Base-by-base conservation (phyloP, 2,888 invertebrate species). In the Aradus depressus region DNA sequence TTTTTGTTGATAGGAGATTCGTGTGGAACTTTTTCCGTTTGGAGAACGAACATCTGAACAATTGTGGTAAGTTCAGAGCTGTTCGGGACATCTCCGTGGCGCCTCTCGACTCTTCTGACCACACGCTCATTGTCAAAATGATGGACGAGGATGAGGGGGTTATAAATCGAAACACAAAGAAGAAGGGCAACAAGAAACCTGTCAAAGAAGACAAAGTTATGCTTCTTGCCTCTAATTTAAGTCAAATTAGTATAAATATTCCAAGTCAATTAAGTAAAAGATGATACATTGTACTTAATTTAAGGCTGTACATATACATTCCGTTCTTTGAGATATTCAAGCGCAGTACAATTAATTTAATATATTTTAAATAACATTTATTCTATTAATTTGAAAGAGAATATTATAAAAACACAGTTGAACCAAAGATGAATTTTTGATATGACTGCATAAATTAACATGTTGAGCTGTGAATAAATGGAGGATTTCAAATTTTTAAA, bases 11-110 rank as follows among this genome's bases (percentile, higher is more conserved):
- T 62, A 72, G 76, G 54, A 70, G 84, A 44, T 90, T 89, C 66
- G 78, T 90, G 12, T 89, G 89, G 89, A 89, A 89, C 66, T 89
- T 84, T 65, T 87, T 89, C 71, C 86, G 89, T 2, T 68, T 89
- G 60, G 89, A 89, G 69, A 89, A 90, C 68, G 89, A 89, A 65
- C 89, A 90, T 66, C 70, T 90, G 53, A 89, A 90, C 68, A 89
- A 89, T 68, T 89, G 88, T 67, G 89, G 89, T 70, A 79, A 80
- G 69, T 90, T 90, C 72, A 74, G 89, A 66, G 89, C 89, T 6
- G 88, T 90, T 1, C 70, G 89, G 42, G 89, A 89, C 66, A 89
- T 89, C 56, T 83, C 82, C 1, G 80, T 85, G 8, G 83, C 82
- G 3, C 84, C 84, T 4, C 74, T 84, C 59, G 78, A 83, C 63